phyloP scores from a whole-genome alignment of 2,797 vertebrate genomes.

The Choloepus didactylus region DNA sequence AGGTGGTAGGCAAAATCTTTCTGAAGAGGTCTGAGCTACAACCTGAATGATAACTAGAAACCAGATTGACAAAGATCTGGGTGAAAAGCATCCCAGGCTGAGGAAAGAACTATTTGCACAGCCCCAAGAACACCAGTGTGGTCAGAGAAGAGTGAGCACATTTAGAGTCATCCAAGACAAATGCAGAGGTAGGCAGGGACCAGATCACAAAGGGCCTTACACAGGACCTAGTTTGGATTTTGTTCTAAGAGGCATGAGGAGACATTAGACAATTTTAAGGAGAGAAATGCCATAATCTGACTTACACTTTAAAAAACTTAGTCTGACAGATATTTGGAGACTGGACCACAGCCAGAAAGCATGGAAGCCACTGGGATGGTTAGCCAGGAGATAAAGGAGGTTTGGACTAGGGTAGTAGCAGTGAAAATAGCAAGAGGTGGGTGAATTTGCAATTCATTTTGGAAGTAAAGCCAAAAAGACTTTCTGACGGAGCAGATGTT shows the following conservation, averaged over 20 bases:
- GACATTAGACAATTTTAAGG: not conserved
- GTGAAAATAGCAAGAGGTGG: not conserved
- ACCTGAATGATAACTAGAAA: not conserved
- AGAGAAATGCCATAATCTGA: not conserved
- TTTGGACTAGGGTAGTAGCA: not conserved
- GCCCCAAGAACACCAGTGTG: not conserved
- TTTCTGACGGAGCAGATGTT: not conserved
- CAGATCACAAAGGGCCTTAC: not conserved
- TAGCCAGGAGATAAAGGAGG: not conserved
- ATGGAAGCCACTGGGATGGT: rapidly evolving
- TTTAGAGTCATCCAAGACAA: not conserved
- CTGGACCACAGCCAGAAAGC: not conserved
- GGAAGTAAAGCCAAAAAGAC: not conserved
- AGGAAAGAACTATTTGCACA: not conserved
- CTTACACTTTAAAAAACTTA: not conserved
- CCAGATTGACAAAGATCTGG: not conserved
- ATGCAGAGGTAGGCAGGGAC: rapidly evolving
- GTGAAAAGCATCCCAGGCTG: not conserved
- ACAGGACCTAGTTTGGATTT: not conserved
- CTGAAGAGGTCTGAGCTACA: not conserved
- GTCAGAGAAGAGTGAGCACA: not conserved
- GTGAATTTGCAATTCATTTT: not conserved
- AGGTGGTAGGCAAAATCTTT: not conserved
- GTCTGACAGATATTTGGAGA: not conserved
- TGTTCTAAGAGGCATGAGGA: not conserved